Percentiles rank a stretch among this genome's conserved stretches.
Evolutionary conservation across 2,888 invertebrate genomes (phyloP).

Genomic region (Pristionchus japonicus): DNA sequence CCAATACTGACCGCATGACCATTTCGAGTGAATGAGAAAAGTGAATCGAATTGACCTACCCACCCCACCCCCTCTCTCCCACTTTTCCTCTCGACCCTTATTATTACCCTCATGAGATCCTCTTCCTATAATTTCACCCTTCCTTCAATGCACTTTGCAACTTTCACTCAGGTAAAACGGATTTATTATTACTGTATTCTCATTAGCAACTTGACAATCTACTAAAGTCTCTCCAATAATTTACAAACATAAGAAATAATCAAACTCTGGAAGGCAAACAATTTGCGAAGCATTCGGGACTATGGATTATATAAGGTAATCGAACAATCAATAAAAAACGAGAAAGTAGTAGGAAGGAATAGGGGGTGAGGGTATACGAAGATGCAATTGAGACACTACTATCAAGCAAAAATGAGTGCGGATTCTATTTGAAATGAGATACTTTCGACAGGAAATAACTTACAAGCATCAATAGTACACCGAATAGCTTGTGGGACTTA

Average conservation of each 20-base stretch:
- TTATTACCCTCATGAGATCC: background rate
- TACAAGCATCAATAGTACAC: background rate
- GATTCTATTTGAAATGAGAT: background rate
- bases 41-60: background rate
- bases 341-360: background rate
- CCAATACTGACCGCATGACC: background rate
- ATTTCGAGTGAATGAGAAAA: background rate
- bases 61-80: too few relatives aligned
- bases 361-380: background rate
- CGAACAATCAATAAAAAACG: background rate
- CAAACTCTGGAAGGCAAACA: background rate
- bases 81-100: background rate
- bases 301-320: background rate
- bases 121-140: background rate
- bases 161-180: background rate
- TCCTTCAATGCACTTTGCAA: background rate
- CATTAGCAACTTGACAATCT: background rate
- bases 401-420: background rate
- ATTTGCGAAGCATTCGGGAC: background rate
- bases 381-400: background rate
- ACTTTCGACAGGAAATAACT: background rate
- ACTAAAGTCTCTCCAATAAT: background rate
- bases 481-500: background rate
- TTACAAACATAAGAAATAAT: constrained; percentile 19
- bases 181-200: background rate